These are phyloP conservation scores for Achlya flavicornis DNA, from an alignment of 2,888 invertebrate genomes.

Conservation along the genomic window DNA sequence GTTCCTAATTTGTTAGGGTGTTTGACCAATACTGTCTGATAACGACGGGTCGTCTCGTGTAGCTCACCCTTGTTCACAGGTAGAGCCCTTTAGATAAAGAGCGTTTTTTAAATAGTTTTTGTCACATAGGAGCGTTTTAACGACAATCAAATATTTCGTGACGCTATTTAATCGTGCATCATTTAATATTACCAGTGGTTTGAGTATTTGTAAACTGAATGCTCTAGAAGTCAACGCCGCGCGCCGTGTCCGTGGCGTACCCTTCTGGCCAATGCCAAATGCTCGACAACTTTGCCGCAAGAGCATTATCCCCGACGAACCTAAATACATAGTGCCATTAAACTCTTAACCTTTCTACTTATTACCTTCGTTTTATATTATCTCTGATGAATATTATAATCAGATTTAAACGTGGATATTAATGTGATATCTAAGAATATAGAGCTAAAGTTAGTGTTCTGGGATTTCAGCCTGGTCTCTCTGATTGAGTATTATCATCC, in stretches of 20 bases:
- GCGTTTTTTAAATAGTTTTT: not conserved
- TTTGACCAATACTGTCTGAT: conserved; percentile 37
- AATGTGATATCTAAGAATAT: no score
- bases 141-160: not conserved
- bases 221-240: not conserved
- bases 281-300: not conserved
- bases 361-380: not conserved
- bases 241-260: not conserved
- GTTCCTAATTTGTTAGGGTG: conserved; percentile 35
- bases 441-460: no score
- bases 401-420: no score
- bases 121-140: not conserved
- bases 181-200: not conserved
- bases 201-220: not conserved
- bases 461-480: no score
- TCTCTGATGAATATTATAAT: not conserved
- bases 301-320: not conserved
- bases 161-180: not conserved
- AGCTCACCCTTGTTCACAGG: conserved; percentile 39
- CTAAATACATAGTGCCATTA: not conserved
- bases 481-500: no score
- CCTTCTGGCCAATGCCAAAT: conserved; percentile 5
- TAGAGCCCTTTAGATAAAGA: conserved; percentile 29
- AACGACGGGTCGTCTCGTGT: conserved; percentile 33
- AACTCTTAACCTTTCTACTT: not conserved